Base-by-base conservation (phyloP, 2,113 vertebrate species). In the Alethe diademata region DNA sequence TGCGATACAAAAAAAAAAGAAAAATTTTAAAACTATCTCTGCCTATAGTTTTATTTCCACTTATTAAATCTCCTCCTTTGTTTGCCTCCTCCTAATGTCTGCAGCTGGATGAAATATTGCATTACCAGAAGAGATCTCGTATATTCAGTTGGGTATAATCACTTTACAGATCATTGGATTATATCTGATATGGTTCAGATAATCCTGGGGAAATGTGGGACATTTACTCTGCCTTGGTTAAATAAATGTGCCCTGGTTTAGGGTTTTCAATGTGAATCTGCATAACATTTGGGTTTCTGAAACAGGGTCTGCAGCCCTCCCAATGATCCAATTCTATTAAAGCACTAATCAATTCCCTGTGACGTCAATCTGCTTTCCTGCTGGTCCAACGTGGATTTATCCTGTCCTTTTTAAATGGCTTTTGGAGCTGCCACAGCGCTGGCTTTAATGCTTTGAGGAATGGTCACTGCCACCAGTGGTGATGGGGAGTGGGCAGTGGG, bases 1-100 rank as follows among this genome's bases (percentile, higher is more conserved):
- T 98, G 99, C 98, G 96, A 98, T 99, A 98, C 98, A 98, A 99
- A 98, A 99, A 98, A 98, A 98, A 98, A 97, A 98, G 75, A 98
- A 90, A 98, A 84, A 94, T 96, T 95, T 95, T 97, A 96, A 98
- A 97, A 98, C 98, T 98, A 98, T 99, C 99, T 98, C 98, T 98
- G 99, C 98, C 98, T 96, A 95, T 95, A 97, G 98, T 98, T 98
- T 98, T 98, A 97, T 97, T 98, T 94, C 96, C 94, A 97, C 98
- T 98, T 98, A 98, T 98, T 98, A 98, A 98, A 97, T 98, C 97
- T 96, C 97, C 96, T 96, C 97, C 97, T 98, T 98, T 98, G 98
- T 98, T 97, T 98, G 96, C 97, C 58, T 85, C 94, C 97, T 97
- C 96, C 91, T 95, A 98, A 94, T 96, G 93, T 97, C 97, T 98